A percentile compares a stretch with the other conserved stretches of the same genome.
Conservation (phyloP, 2,113 vertebrate species). For the Dunckerocampus dactyliophorus region DNA sequence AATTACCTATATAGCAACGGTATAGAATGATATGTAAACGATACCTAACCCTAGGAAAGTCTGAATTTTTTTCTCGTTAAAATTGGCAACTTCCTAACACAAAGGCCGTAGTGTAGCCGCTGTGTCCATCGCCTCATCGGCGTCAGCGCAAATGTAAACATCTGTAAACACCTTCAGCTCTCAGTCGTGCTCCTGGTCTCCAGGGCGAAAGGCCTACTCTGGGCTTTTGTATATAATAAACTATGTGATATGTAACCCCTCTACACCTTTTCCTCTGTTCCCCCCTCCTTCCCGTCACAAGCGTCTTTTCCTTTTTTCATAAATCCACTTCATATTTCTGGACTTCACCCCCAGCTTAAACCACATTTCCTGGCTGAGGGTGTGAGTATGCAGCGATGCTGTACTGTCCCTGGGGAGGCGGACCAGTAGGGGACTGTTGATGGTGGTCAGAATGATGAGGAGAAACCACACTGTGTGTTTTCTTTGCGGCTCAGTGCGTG, state of each 20-base stretch:
- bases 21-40: too few species aligned
- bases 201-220: slow-evolving; percentile 48
- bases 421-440: slow-evolving; percentile 16
- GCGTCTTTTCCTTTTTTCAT: slow-evolving; percentile 26
- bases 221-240: slow-evolving; percentile 66
- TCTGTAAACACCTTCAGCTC: slow-evolving; percentile 21
- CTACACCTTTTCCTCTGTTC: slow-evolving; percentile 25
- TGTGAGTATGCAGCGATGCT: slow-evolving; percentile 45
- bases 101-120: slow-evolving; percentile 44
- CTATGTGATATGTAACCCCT: slow-evolving; percentile 56
- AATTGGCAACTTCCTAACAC: slow-evolving; percentile 5
- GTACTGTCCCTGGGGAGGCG: slow-evolving; percentile 27
- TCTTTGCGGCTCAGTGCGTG: slow-evolving; percentile 40
- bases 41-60: too few species aligned
- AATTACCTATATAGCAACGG: too few species aligned
- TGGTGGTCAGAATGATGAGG: slow-evolving; percentile 49
- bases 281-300: slow-evolving; percentile 11
- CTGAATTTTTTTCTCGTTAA: too few species aligned
- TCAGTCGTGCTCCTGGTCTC: slow-evolving; percentile 29
- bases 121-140: slow-evolving; percentile 59
- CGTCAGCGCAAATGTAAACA: slow-evolving; percentile 55
- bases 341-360: slow-evolving; percentile 17
- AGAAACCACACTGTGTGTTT: slow-evolving; percentile 56
- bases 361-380: slow-evolving; percentile 41
- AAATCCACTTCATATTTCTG: too few species aligned